Percentiles rank a stretch among this genome's conserved stretches.
Conservation (phyloP, 2,797 vertebrate genomes). For the Scolopax bukidnonensis region DNA sequence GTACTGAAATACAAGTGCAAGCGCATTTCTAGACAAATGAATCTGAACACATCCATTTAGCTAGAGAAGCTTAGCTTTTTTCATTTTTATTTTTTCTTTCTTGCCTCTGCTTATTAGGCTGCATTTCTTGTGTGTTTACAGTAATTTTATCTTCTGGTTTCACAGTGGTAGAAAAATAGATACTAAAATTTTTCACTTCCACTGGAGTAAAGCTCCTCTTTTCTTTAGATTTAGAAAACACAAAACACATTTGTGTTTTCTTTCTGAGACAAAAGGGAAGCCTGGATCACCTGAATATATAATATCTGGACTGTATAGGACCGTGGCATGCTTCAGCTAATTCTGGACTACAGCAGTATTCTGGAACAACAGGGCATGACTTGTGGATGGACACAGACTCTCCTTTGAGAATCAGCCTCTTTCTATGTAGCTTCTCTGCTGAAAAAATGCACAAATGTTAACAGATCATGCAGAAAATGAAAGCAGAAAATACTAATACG, state of each 20-base stretch:
- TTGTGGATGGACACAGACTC: neutral
- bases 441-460: neutral
- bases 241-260: neutral
- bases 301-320: neutral
- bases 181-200: neutral
- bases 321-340: neutral
- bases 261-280: neutral
- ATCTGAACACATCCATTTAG: conserved; percentile 5
- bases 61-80: neutral
- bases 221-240: neutral
- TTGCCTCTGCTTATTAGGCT: neutral
- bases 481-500: neutral
- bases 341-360: neutral
- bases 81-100: neutral
- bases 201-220: neutral
- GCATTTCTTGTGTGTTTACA: neutral
- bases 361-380: neutral
- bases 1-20: conserved; percentile 9
- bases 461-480: neutral
- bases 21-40: conserved; percentile 21
- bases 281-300: neutral
- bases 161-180: neutral
- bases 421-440: neutral
- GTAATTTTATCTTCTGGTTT: neutral
- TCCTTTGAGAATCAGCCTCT: neutral